These are phyloP conservation scores for Emydoidea blandingii DNA, from an alignment of 2,797 vertebrate species.

Conservation along the genomic window DNA sequence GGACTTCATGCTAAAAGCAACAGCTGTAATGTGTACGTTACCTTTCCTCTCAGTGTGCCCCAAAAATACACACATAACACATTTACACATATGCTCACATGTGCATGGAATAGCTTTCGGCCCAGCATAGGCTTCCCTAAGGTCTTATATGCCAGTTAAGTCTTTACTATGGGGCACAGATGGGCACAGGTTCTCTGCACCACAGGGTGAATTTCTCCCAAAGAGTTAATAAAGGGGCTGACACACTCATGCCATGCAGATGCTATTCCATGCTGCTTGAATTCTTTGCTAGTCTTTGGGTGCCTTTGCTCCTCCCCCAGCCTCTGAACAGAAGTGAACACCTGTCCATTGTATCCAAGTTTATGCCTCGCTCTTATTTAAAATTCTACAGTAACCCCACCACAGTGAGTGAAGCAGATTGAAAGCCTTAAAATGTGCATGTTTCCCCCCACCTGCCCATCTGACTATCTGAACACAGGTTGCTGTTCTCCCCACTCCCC, in stretches of 20 bases:
- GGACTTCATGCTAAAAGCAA: background rate
- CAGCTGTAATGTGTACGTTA: background rate
- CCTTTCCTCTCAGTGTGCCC: background rate
- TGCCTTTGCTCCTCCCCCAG: conserved; percentile 54
- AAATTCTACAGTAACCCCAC: conserved; percentile 51
- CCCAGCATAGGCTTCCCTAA: background rate
- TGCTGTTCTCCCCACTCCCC: conserved; percentile 19
- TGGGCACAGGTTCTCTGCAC: background rate
- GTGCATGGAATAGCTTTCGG: background rate
- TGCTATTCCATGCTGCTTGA: conserved; percentile 35
- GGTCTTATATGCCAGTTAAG: background rate
- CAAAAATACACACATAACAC: background rate
- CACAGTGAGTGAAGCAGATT: background rate
- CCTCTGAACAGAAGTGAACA: conserved; percentile 50
- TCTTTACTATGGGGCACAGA: background rate
- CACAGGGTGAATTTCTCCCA: background rate
- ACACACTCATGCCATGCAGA: conserved; percentile 57
- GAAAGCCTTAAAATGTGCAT: conserved; percentile 15
- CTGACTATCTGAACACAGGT: background rate
- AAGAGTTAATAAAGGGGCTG: conserved; percentile 14
- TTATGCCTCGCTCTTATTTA: conserved; percentile 60
- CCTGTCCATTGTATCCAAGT: conserved; percentile 61
- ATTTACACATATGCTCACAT: background rate
- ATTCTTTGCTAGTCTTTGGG: conserved; percentile 36
- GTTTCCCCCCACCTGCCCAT: background rate